phyloP scores from a whole-genome alignment of 2,888 invertebrate genomes.

The Argyra leucocephala region DNA sequence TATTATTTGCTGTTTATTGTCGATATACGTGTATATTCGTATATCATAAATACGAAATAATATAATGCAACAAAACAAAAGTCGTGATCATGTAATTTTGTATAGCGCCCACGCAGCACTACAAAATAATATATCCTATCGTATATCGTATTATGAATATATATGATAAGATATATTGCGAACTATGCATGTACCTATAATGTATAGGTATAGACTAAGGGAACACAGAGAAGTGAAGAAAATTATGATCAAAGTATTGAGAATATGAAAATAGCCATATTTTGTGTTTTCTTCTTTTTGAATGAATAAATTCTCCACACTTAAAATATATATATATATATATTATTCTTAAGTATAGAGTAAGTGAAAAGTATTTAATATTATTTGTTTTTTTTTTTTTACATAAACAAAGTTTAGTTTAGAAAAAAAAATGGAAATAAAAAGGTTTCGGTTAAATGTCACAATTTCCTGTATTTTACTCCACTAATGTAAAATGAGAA shows the following conservation, averaged over 20 bases:
- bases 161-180: background rate
- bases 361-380: no score
- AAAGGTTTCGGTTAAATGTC: no score
- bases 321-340: background rate
- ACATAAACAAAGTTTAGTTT: no score
- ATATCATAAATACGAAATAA: no score
- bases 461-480: no score
- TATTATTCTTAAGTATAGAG: no score
- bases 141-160: no score
- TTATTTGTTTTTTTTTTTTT: no score
- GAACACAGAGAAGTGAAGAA: background rate
- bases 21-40: background rate
- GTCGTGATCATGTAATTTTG: slow-evolving; percentile 12
- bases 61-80: slow-evolving; percentile 12
- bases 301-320: slow-evolving; percentile 1
- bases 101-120: background rate
- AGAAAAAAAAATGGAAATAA: no score
- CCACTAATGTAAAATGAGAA: no score
- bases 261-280: background rate
- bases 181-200: background rate
- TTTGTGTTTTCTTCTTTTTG: background rate
- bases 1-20: background rate
- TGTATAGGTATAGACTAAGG: background rate
- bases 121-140: no score
- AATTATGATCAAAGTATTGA: background rate